Percentiles rank a stretch among this genome's conserved stretches.
phyloP scores from a whole-genome alignment of 2,888 invertebrate species.

The Campaea margaritaria region DNA sequence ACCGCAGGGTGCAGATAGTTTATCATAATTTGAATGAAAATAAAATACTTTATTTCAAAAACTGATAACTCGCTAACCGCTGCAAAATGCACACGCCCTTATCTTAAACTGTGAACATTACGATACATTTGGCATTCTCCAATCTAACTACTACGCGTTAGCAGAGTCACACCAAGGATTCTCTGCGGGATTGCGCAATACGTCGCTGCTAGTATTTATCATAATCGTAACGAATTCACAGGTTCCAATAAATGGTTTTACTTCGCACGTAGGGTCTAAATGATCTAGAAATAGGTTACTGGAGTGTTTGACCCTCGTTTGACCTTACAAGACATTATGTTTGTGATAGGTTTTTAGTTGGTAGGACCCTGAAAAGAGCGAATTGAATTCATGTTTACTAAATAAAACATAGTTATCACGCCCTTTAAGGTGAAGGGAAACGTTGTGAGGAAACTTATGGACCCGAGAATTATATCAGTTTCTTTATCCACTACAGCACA shows the following conservation, averaged over 20 bases:
- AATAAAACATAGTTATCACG: too few species aligned
- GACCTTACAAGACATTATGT: too few species aligned
- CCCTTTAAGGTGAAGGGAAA: too few species aligned
- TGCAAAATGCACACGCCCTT: slow-evolving; percentile 6
- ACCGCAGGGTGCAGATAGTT: too few species aligned
- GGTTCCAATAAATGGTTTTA: slow-evolving; percentile 22
- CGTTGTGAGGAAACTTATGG: too few species aligned
- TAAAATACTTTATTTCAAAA: too few species aligned
- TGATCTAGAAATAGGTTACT: slow-evolving; percentile 10
- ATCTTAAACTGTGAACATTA: slow-evolving; percentile 27
- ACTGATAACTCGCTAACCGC: slow-evolving; percentile 17
- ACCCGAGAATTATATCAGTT: too few species aligned
- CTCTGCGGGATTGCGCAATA: slow-evolving; percentile 16
- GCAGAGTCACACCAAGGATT: slow-evolving; percentile 16
- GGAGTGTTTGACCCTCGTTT: background rate
- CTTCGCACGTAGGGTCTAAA: slow-evolving; percentile 24
- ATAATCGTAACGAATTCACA: slow-evolving; percentile 24
- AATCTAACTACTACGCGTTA: slow-evolving; percentile 27
- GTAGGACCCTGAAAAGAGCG: too few species aligned
- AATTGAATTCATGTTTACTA: too few species aligned
- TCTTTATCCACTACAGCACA: too few species aligned
- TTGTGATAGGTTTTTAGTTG: too few species aligned
- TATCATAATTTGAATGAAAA: too few species aligned
- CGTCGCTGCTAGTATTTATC: slow-evolving; percentile 20
- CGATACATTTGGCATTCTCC: slow-evolving; percentile 31